Evolutionary conservation across 2,113 vertebrate species (phyloP), one percentile per base, ranked within the genome.

Genomic region (Chitala chitala): DNA sequence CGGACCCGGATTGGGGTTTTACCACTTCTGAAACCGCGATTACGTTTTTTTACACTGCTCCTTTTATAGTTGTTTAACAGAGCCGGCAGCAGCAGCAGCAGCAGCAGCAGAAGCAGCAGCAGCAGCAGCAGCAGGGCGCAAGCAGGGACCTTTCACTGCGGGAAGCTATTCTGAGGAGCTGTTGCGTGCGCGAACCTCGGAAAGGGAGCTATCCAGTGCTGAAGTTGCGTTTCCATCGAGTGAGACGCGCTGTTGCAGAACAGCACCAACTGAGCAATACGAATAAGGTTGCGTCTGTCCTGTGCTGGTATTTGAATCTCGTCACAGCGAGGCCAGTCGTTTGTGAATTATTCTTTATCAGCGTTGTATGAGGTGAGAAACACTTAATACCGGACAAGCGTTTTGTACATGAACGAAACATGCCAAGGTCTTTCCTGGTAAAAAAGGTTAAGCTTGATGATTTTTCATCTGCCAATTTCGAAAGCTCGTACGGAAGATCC

Each of bases 381-480:
- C 71, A 74, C 69, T 72, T 36, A 17, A 80, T 73, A 71, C 65
- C 71, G 81, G 78, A 80, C 77, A 77, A 72, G 71, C 72, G 24
- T 74, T 80, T 83, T 55, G 75, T 79, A 78, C 84, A 80, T 80
- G 86, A 88, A 79, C 85, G 88, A 85, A 93, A 81, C 88, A 97
- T 97, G 95, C 95, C 95, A 88, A 96, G 95, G 87, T 97, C 95
- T 82, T 97, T 97, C 87, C 89, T 97, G 90, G 95, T 97, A 78
- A 97, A 97, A 89, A 97, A 97, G 93, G 94, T 96, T 86, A 96
- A 97, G 89, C 85, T 95, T 74, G 95, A 95, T 90, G 94, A 93
- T 83, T 96, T 95, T 87, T 91, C 93, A 78, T 91, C 90, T 26
- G 84, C 92, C 58, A 94, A 94, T 80, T 78, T 94, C 77, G 94